These are phyloP conservation scores for Toxostoma redivivum DNA, from an alignment of 2,113 vertebrate genomes.

Conservation along the genomic window DNA sequence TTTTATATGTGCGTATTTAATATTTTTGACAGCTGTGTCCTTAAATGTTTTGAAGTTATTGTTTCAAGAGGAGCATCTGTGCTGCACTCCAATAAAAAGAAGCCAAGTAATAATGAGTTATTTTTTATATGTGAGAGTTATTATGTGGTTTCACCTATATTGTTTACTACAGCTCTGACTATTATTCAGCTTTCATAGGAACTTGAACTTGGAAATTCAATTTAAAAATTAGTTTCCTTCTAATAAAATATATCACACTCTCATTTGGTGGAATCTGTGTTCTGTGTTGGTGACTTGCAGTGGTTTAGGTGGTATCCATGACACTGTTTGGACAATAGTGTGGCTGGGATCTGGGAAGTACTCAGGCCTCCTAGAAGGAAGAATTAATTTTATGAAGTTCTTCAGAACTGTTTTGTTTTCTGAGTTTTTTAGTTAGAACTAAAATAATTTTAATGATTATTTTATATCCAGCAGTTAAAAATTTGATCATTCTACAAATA, in stretches of 20 bases:
- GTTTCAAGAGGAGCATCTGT: constrained; percentile 7
- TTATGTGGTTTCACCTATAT: not conserved
- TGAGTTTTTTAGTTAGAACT: not conserved
- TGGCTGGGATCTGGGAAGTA: not conserved
- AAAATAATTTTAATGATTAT: not conserved
- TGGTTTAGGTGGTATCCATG: not conserved
- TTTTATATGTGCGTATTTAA: constrained; percentile 40
- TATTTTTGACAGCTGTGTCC: constrained; percentile 3
- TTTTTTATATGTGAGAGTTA: not conserved
- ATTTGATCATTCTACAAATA: not conserved
- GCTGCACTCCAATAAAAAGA: constrained; percentile 53
- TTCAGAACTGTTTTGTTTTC: not conserved
- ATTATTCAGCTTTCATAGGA: not conserved
- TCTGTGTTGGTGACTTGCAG: not conserved
- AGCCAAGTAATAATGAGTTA: not conserved
- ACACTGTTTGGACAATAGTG: not conserved
- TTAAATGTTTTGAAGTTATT: constrained; percentile 24
- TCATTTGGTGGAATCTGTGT: not conserved
- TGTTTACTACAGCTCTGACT: not conserved
- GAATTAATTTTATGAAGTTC: not conserved
- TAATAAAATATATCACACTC: not conserved
- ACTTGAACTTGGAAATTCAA: not conserved
- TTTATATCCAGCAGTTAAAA: not conserved
- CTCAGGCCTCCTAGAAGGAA: not conserved
- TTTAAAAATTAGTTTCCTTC: not conserved